Conservation (phyloP, 92 coral and sea anemone genomes). For the Isaurus tuberculatus region DNA sequence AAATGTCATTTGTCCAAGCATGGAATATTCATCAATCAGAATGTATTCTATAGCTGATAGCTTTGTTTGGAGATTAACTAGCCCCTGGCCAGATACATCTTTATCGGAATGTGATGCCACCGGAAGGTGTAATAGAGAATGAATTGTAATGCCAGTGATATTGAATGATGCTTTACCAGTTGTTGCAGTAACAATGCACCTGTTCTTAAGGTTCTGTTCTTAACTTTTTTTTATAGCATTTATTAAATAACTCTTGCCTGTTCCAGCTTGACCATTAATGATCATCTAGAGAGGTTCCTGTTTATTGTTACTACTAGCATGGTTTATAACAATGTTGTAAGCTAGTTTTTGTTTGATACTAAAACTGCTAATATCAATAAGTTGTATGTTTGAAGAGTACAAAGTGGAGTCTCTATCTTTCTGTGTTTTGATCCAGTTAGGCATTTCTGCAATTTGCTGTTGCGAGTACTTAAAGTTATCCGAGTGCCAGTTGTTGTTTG, state of each 20-base stretch:
- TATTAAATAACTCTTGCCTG: neutral
- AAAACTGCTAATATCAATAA: slow-evolving; percentile 21
- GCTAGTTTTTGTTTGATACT: slow-evolving; percentile 51
- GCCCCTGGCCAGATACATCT: slow-evolving; percentile 37
- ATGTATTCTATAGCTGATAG: neutral
- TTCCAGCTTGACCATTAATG: slow-evolving; percentile 54
- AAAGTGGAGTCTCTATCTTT: slow-evolving; percentile 18
- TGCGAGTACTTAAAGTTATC: slow-evolving; percentile 47
- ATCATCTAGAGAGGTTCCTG: slow-evolving; percentile 43
- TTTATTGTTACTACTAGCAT: slow-evolving; percentile 25
- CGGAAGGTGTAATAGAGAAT: slow-evolving; percentile 8
- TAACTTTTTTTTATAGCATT: slow-evolving; percentile 41
- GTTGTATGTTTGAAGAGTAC: neutral
- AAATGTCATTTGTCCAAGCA: slow-evolving; percentile 10
- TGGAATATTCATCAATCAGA: slow-evolving; percentile 9
- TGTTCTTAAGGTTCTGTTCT: slow-evolving; percentile 26
- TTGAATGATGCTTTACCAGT: slow-evolving; percentile 11
- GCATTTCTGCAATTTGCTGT: slow-evolving; percentile 64
- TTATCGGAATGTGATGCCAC: neutral
- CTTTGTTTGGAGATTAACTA: slow-evolving; percentile 7
- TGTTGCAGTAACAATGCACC: slow-evolving; percentile 38
- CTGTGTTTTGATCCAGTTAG: slow-evolving; percentile 59
- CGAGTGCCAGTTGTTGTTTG: slow-evolving; percentile 48
- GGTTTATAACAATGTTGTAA: slow-evolving; percentile 44
- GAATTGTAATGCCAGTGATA: slow-evolving; percentile 1